Conservation (phyloP, 2,113 vertebrate species). For the Neofelis nebulosa region DNA sequence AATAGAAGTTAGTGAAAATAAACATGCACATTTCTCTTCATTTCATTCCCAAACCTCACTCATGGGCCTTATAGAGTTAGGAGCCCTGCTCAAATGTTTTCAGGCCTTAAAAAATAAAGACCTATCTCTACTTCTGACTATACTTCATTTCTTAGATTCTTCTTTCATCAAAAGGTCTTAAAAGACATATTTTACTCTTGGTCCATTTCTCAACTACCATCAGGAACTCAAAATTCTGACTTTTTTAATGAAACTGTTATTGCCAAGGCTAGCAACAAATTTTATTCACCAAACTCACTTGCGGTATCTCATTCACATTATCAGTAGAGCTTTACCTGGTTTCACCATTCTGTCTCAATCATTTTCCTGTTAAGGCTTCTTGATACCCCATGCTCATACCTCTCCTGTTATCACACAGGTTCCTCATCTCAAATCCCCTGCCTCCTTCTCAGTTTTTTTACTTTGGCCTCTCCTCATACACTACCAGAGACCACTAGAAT, state of each 20-base stretch:
- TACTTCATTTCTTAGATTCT: neutral
- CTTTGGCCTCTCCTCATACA: neutral
- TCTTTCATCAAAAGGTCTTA: neutral
- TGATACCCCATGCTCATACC: rapidly evolving
- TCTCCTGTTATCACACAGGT: neutral
- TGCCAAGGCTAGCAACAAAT: neutral
- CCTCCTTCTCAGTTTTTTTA: neutral
- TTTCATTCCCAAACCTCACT: neutral
- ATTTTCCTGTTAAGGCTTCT: neutral
- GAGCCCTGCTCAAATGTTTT: neutral
- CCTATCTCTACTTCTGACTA: neutral
- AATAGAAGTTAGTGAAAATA: neutral
- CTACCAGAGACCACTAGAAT: neutral
- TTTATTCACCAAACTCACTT: neutral
- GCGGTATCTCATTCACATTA: neutral
- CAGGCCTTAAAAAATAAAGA: neutral
- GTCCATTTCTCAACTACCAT: neutral
- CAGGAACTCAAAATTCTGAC: neutral
- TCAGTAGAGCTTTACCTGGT: neutral
- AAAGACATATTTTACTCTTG: neutral
- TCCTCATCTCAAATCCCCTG: neutral
- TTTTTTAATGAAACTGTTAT: neutral
- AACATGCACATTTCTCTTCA: neutral
- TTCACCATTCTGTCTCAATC: neutral
- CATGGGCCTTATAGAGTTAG: neutral